Conservation (phyloP, 1,140 invertebrate genomes). For the Paramacrobiotus metropolitanus region DNA sequence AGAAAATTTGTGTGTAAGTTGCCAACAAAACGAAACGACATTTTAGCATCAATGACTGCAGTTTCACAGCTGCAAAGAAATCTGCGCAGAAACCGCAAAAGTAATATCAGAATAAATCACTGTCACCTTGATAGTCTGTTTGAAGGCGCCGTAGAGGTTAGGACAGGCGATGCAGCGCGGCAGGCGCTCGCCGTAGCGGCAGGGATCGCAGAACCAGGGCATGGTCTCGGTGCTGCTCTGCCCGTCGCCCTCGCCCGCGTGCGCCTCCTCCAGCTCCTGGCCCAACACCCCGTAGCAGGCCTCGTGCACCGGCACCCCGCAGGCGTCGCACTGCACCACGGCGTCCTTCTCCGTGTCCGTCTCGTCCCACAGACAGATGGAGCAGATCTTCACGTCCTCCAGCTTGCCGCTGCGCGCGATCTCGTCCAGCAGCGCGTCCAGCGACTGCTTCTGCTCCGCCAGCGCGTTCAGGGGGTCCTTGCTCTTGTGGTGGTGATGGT, state of each 20-base stretch:
- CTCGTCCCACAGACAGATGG: slow-evolving; percentile 1
- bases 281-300: not conserved
- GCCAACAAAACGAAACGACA: no score
- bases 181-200: not conserved
- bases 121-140: slow-evolving; percentile 1
- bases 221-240: not conserved
- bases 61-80: no score
- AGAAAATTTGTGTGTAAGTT: no score
- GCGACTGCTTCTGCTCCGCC: not conserved
- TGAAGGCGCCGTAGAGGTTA: not conserved
- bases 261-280: not conserved
- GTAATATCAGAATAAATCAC: no score
- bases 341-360: not conserved
- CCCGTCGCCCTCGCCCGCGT: not conserved
- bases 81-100: not conserved
- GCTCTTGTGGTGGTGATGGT: not conserved
- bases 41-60: no score
- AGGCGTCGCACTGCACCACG: not conserved
- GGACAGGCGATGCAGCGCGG: not conserved
- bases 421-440: not conserved
- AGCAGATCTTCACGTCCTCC: not conserved
- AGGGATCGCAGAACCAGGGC: slow-evolving; percentile 4
- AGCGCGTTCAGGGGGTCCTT: not conserved
- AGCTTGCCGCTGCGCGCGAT: not conserved
- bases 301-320: not conserved